phyloP scores from a whole-genome alignment of 2,113 vertebrate species.

The Gracilinanus agilis region DNA sequence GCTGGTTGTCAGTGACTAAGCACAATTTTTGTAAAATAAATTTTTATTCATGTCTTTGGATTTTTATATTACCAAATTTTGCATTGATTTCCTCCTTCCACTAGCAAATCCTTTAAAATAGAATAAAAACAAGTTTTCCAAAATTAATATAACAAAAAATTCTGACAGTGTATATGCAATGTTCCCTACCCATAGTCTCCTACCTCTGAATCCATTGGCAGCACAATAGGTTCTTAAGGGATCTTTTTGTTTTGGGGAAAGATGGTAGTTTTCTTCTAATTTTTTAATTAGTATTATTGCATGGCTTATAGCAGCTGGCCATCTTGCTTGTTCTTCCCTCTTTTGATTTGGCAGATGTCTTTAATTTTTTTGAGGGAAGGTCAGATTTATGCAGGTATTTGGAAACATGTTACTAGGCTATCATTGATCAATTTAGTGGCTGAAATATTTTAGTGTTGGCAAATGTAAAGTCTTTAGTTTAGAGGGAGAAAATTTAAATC shows the following conservation, averaged over 20 bases:
- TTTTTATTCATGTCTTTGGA: neutral
- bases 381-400: conserved; percentile 32
- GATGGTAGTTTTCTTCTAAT: neutral
- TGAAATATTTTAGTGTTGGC: conserved; percentile 22
- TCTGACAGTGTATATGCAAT: neutral
- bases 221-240: neutral
- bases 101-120: neutral
- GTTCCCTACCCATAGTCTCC: neutral
- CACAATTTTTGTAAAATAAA: neutral
- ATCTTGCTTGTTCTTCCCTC: conserved; percentile 1
- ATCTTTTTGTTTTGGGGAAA: neutral
- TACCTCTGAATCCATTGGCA: neutral
- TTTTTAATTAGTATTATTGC: conserved; percentile 6
- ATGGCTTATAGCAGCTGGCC: neutral
- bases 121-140: neutral
- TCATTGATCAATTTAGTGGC: neutral
- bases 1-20: neutral
- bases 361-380: conserved; percentile 15
- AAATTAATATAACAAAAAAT: neutral
- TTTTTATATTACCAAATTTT: neutral
- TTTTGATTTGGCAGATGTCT: neutral
- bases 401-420: conserved; percentile 25
- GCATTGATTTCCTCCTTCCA: neutral
- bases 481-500: conserved; percentile 15
- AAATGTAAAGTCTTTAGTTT: conserved; percentile 15